Base-by-base conservation (phyloP, 1,140 invertebrate species). In the Lepidurus packardi region DNA sequence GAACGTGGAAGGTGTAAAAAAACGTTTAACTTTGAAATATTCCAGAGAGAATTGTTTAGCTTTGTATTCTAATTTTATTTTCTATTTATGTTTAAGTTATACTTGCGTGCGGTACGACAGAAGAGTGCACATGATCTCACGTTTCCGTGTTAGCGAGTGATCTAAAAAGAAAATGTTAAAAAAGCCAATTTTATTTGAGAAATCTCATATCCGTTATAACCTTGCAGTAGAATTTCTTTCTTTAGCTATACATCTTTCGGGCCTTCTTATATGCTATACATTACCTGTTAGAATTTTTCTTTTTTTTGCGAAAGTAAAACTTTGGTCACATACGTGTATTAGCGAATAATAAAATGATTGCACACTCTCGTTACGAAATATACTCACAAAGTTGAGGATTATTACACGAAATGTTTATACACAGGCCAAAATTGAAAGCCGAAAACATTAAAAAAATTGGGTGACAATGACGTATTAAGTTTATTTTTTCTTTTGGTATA, bases 321-420 rank as follows among this genome's bases (percentile, higher is more conserved):
- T 65, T 65, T 65, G 53, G 21, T 65, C 53, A 65, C 53, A 65
- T 65, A 65, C 21, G 53, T 65, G 53, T 65, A 65, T 65, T 65
- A 65, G 53, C 53, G 53, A 65, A 65, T 16, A 65, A 65, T 65
- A 65, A 65, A 65, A 16, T 13, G 21, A 65, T 65, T 65, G 53
- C 53, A 65, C 53, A 21, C 21, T 34, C 34, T 34, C 34, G 34
- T 34, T 34, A 34, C 2, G 34, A 34, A 34, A 3, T 34, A 34
- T 34, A 34, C 34, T 34, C 34, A 34, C 34, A 34, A 34, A 34
- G 34, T 34, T 34, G 4, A 34, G 0, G 34, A 34, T 34, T 34
- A 34, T 34, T 34, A 34, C 34, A 34, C 34, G 34, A 34, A 34
- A 34, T 34, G 34, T 34, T 34, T 2, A 34, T 34, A 34, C 34